These are phyloP conservation scores for Acropternis orthonyx DNA, from an alignment of 2,797 vertebrate genomes.

Conservation along the genomic window DNA sequence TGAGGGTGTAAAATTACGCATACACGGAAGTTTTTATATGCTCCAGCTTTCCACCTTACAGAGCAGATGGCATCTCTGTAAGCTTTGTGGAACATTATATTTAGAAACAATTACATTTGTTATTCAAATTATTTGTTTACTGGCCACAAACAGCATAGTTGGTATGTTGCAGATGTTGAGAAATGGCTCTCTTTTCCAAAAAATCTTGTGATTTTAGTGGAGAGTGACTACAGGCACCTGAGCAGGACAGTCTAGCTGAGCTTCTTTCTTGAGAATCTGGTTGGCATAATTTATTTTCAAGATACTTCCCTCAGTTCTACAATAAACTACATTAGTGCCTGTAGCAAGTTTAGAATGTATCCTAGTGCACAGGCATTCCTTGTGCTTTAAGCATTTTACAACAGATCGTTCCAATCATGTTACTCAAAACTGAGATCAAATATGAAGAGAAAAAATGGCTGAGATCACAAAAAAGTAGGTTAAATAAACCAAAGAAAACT, in stretches of 20 bases:
- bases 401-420: neutral
- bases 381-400: neutral
- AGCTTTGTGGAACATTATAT: conserved; percentile 41
- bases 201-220: neutral
- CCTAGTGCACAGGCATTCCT: neutral
- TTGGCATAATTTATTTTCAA: neutral
- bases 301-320: neutral
- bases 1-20: conserved; percentile 25
- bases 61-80: conserved; percentile 39
- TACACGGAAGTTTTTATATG: neutral
- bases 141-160: neutral
- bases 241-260: neutral
- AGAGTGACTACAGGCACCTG: neutral
- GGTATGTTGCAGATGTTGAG: neutral
- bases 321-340: neutral
- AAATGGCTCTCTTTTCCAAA: neutral
- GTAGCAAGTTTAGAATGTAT: neutral
- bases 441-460: neutral
- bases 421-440: neutral
- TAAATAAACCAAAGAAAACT: neutral
- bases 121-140: conserved; percentile 41
- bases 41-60: conserved; percentile 32
- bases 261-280: neutral
- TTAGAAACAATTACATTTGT: conserved; percentile 56
- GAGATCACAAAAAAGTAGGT: neutral